Evolutionary conservation across 2,797 vertebrate genomes (phyloP).

Genomic region (Anabacerthia variegaticeps): DNA sequence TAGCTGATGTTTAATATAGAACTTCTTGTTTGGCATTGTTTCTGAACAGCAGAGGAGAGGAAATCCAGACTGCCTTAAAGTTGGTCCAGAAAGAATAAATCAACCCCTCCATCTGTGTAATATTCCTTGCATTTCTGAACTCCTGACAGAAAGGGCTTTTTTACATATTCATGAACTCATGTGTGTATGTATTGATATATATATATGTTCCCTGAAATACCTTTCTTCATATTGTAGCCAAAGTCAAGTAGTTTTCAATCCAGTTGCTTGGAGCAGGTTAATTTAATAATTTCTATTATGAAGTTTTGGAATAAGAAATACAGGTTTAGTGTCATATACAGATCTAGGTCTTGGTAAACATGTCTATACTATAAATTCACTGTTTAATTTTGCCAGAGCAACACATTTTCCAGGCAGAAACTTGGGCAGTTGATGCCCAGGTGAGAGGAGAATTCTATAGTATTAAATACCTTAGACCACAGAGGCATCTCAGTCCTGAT

Average conservation of each 20-base stretch:
- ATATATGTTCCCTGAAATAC: neutral
- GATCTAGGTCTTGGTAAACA: neutral
- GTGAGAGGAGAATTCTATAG: neutral
- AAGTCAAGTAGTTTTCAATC: neutral
- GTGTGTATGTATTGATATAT: neutral
- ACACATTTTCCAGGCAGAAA: neutral
- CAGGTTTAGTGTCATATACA: neutral
- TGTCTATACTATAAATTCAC: neutral
- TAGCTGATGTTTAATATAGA: neutral
- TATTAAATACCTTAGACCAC: neutral
- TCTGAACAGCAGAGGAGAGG: neutral
- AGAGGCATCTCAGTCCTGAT: neutral
- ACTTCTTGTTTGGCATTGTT: neutral
- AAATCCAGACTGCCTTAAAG: slow-evolving; percentile 10
- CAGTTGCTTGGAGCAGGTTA: neutral
- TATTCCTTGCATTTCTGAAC: slow-evolving; percentile 15
- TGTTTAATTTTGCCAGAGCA: neutral
- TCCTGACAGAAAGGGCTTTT: neutral
- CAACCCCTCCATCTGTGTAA: neutral
- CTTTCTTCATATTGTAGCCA: neutral
- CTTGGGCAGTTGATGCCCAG: neutral
- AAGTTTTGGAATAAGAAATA: slow-evolving; percentile 1
- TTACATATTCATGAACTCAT: neutral
- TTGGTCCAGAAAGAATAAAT: slow-evolving; percentile 42
- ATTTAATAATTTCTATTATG: neutral